phyloP scores from a whole-genome alignment of 2,113 vertebrate genomes.

The Camelus bactrianus region DNA sequence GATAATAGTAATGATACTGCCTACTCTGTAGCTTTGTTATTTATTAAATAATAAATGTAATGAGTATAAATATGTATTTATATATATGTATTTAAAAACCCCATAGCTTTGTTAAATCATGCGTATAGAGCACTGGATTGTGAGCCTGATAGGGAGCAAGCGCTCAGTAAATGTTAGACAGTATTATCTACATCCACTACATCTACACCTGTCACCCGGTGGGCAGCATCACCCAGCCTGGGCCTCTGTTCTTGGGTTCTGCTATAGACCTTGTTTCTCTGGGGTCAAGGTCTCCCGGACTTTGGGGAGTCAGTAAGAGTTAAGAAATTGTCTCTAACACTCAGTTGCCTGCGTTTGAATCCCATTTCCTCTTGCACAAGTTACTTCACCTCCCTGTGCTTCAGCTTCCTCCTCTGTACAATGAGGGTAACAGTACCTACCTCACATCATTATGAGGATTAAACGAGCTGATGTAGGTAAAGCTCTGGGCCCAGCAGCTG shows the following conservation, averaged over 20 bases:
- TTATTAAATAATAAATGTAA: background rate
- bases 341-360: background rate
- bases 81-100: background rate
- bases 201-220: too few species aligned
- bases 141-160: background rate
- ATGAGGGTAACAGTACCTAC: background rate
- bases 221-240: background rate
- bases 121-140: background rate
- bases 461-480: slow-evolving; percentile 16
- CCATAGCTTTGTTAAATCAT: background rate
- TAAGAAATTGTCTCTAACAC: background rate
- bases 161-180: background rate
- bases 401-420: background rate
- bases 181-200: background rate
- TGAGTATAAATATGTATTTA: background rate
- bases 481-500: background rate
- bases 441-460: background rate
- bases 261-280: background rate
- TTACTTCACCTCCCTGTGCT: background rate
- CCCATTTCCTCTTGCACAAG: background rate
- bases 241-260: background rate
- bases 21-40: background rate
- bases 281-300: background rate
- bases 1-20: background rate
- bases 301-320: background rate